These are phyloP conservation scores for Diadema setosum DNA, from an alignment of 35 echinoderm and acorn worm genomes.

Conservation along the genomic window DNA sequence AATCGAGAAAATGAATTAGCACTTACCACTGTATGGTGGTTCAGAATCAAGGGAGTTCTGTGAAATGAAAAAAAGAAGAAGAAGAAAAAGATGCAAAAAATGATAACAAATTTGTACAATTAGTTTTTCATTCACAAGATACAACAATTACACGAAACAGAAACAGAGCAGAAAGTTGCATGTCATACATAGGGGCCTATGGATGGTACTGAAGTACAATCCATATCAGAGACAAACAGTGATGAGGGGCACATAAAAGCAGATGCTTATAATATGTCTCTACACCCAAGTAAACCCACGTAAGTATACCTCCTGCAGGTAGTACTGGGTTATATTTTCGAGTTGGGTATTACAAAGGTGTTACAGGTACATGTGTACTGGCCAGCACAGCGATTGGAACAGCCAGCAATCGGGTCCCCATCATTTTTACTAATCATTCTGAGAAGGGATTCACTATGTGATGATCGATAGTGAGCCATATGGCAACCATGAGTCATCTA, in stretches of 20 bases:
- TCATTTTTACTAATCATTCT: no score
- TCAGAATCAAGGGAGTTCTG: constrained; percentile 18
- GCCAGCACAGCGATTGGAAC: no score
- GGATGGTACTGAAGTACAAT: no score
- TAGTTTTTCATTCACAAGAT: background rate
- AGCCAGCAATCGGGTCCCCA: no score
- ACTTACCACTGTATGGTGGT: constrained; percentile 17
- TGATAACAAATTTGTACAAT: background rate
- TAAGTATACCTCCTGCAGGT: background rate
- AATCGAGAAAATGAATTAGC: background rate
- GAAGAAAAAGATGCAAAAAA: background rate
- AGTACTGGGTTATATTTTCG: background rate
- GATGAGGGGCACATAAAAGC: background rate
- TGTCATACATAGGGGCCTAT: background rate
- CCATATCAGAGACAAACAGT: no score
- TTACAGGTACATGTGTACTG: background rate
- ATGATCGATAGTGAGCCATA: no score
- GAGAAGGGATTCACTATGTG: no score
- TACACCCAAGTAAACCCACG: background rate
- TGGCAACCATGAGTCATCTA: no score
- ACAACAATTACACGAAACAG: background rate
- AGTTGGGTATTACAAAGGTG: background rate
- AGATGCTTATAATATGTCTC: background rate
- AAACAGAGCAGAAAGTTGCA: background rate
- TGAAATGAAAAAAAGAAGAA: background rate